Evolutionary conservation across 2,113 vertebrate species (phyloP).

Genomic region (Thunnus maccoyii): DNA sequence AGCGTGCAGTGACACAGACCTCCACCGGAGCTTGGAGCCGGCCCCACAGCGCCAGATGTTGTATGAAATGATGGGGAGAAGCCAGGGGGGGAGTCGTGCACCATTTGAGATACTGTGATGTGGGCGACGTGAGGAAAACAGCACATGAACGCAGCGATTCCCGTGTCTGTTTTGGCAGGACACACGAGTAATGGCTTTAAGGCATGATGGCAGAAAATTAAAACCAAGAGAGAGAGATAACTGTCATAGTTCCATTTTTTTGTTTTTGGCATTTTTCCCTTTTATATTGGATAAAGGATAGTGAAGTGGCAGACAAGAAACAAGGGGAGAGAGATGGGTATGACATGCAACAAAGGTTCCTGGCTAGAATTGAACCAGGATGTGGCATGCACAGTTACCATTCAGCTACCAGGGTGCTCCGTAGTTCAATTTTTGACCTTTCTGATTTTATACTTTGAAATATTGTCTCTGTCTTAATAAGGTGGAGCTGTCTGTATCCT

Average conservation of each 20-base stretch:
- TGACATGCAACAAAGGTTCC: no score
- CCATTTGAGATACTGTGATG: slow-evolving; percentile 75
- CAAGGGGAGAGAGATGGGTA: no score
- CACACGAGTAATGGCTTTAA: slow-evolving; percentile 47
- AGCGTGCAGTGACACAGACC: slow-evolving; percentile 65
- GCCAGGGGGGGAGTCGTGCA: slow-evolving; percentile 44
- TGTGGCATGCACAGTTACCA: no score
- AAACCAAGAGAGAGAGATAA: slow-evolving; percentile 65
- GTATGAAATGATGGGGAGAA: slow-evolving; percentile 48
- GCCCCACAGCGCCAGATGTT: slow-evolving; percentile 77
- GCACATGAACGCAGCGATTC: slow-evolving; percentile 49
- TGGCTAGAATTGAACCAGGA: no score
- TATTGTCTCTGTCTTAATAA: slow-evolving; percentile 48
- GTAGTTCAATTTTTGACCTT: slow-evolving; percentile 45
- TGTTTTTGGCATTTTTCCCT: no score
- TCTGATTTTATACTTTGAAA: slow-evolving; percentile 61
- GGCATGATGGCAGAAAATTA: slow-evolving; percentile 64
- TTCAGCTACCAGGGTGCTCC: no score
- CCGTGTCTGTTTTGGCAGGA: slow-evolving; percentile 65
- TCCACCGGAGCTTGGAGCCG: slow-evolving; percentile 72
- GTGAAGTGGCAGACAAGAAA: no score
- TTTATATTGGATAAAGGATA: no score
- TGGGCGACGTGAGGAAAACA: slow-evolving; percentile 64
- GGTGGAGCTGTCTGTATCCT: slow-evolving; percentile 32
- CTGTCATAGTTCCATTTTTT: slow-evolving; percentile 46